These are phyloP conservation scores for Aphelinus atriplicis DNA, from an alignment of 1,140 invertebrate species.

Conservation along the genomic window DNA sequence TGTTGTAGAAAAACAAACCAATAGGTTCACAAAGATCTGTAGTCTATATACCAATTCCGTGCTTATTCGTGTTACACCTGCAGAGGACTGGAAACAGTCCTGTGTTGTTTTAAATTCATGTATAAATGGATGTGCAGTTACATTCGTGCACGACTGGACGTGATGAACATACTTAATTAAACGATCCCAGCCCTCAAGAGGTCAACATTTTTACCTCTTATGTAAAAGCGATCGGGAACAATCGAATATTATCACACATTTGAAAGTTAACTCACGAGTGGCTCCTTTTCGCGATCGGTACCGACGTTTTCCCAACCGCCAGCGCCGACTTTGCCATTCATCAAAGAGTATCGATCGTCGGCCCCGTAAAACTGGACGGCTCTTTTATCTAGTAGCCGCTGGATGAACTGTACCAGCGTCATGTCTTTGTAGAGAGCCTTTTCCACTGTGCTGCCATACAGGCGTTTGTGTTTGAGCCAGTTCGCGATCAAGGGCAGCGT, in stretches of 20 bases:
- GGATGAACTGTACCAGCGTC: constrained; percentile 67
- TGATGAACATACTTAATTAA: no score
- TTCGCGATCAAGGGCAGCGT: constrained; percentile 59
- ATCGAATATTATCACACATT: no score
- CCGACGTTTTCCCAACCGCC: constrained; percentile 68
- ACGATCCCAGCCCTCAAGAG: no score
- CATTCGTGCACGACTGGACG: no score
- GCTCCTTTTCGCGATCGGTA: constrained; percentile 58
- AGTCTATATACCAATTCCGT: no score
- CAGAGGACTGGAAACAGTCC: no score
- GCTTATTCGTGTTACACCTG: no score
- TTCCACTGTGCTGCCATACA: constrained; percentile 66
- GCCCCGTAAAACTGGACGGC: constrained; percentile 67
- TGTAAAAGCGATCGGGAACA: no score
- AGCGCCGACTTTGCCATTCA: constrained; percentile 63
- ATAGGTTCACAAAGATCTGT: no score
- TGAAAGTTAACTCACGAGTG: constrained; percentile 51
- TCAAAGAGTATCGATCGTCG: constrained; percentile 65
- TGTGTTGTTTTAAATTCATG: no score
- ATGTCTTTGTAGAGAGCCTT: constrained; percentile 68
- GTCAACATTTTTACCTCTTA: no score
- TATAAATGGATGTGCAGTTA: no score
- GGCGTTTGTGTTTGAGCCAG: constrained; percentile 62
- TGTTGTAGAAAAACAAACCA: not conserved
- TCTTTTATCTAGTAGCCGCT: constrained; percentile 69